These are phyloP conservation scores for Hylyphantes graminicola DNA, from an alignment of 1,140 invertebrate species.

Conservation along the genomic window DNA sequence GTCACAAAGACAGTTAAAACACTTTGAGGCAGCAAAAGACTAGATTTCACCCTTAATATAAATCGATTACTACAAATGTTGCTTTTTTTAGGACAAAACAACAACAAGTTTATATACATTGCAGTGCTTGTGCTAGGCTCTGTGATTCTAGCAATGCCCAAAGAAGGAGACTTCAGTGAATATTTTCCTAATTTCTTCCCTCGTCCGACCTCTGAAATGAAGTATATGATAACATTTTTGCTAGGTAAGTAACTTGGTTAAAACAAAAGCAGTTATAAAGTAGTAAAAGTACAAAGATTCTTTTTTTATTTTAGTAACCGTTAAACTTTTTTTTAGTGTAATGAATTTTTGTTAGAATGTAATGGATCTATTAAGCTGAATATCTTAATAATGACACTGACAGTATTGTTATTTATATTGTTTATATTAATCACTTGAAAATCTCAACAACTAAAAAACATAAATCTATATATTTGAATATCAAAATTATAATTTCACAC, in stretches of 20 bases:
- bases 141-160: conserved; percentile 4
- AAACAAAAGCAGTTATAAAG: neutral
- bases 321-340: neutral
- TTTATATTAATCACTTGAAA: too few relatives aligned
- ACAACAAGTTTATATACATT: conserved; percentile 4
- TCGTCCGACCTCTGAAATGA: conserved; percentile 12
- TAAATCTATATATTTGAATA: too few relatives aligned
- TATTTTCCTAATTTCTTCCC: conserved; percentile 19
- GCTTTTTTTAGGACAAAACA: conserved; percentile 1
- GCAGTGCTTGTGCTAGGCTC: neutral
- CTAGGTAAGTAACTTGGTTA: conserved; percentile 19
- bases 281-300: neutral
- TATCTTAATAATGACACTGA: neutral
- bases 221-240: neutral
- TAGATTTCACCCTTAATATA: neutral
- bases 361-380: neutral
- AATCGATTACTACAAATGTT: neutral
- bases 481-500: too few relatives aligned
- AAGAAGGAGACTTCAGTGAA: conserved; percentile 15
- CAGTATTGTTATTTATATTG: neutral
- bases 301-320: neutral
- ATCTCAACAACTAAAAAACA: too few relatives aligned
- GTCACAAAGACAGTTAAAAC: too few relatives aligned
- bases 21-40: too few relatives aligned
- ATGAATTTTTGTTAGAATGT: neutral